Evolutionary conservation across 2,113 vertebrate genomes (phyloP).

Genomic region (Rana temporaria): DNA sequence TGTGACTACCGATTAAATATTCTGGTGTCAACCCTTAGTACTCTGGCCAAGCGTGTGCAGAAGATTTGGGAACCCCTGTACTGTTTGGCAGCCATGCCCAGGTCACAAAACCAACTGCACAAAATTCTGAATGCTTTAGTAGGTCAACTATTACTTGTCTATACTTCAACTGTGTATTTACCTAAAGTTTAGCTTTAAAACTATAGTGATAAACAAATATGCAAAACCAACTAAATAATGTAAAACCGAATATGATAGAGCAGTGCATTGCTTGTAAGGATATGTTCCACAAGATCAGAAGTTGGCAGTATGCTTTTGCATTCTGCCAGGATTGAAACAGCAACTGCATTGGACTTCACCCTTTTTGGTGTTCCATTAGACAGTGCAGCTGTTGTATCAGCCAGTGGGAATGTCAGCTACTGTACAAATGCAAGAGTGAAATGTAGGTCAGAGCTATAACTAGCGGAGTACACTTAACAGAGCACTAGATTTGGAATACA

Average conservation of each 20-base stretch:
- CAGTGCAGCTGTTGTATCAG: constrained; percentile 58
- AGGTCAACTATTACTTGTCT: too few species aligned
- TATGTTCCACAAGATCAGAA: constrained; percentile 15
- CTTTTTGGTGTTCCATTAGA: constrained; percentile 32
- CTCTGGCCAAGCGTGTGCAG: too few species aligned
- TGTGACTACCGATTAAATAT: too few species aligned
- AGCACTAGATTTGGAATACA: too few species aligned
- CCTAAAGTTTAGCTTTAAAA: background rate
- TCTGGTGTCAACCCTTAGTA: too few species aligned
- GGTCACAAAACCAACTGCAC: too few species aligned
- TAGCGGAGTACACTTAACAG: background rate
- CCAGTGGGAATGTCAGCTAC: constrained; percentile 46
- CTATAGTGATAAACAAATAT: background rate
- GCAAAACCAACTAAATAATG: too few species aligned
- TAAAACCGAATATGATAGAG: background rate
- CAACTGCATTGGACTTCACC: constrained; percentile 29
- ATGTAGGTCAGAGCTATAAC: constrained; percentile 2
- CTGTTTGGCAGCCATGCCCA: too few species aligned
- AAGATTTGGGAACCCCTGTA: too few species aligned
- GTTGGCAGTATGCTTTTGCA: constrained; percentile 38
- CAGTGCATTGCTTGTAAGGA: rapidly evolving
- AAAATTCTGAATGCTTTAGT: too few species aligned
- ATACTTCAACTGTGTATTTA: too few species aligned
- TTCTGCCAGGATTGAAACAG: constrained; percentile 51
- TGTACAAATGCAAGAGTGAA: constrained; percentile 41